Base-by-base conservation (phyloP, 2,113 vertebrate genomes). In the Callopanchax toddi region DNA sequence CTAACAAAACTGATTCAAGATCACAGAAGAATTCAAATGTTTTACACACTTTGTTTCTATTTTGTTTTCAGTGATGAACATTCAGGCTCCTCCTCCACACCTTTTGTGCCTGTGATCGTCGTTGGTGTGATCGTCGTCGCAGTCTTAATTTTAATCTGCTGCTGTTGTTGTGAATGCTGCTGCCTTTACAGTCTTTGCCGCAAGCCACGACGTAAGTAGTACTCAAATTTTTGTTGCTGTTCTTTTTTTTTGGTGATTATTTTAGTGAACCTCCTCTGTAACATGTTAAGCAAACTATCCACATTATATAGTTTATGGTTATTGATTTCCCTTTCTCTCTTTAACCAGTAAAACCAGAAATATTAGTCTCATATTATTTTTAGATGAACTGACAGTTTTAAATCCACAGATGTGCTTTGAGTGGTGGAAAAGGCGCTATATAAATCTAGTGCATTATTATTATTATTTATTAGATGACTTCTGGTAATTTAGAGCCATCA, bases 101-200 rank as follows among this genome's bases (percentile, higher is more conserved):
- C 42, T 1, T 3, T 32, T 6, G 0, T 71, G 3, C 34, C 58
- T 8, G 42, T 89, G 13, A 11, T 62, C 8, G 11, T 64, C 8
- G 0, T 54, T 4, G 26, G 64, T 21, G 2, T 94, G 37, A 50
- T 54, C 4, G 2, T 67, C 25, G 37, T 50, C 10, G 72, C 92
- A 0, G 6, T 90, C 37, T 17, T 93, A 43, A 77, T 93, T 60
- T 11, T 96, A 81, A 72, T 97, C 72, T 67, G 91, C 79, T 98
- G 96, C 87, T 94, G 95, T 55, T 91, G 95, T 13, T 98, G 96
- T 7, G 95, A 96, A 1, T 97, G 95, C 87, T 98, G 96, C 89
- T 96, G 92, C 76, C 62, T 97, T 49, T 97, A 98, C 85, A 96
- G 96, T 84, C 88, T 92, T 58, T 97, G 96, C 76, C 81, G 94